A percentile compares a stretch with the other conserved stretches of the same genome.
Conservation (phyloP, 2,797 vertebrate species). For the Lerista edwardsae region DNA sequence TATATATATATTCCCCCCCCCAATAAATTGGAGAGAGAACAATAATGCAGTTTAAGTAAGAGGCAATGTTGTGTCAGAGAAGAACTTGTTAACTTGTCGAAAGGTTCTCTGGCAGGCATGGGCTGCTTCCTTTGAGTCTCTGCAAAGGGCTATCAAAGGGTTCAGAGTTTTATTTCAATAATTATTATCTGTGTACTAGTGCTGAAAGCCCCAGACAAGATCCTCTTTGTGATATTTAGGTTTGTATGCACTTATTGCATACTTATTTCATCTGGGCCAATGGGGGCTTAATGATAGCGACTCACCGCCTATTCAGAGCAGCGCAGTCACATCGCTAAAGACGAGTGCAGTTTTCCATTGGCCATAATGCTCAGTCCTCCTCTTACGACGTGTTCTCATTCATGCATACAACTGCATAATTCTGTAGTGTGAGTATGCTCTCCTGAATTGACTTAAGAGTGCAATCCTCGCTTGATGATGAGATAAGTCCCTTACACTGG, state of each 20-base stretch:
- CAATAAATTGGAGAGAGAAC: not conserved
- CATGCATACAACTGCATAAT: not conserved
- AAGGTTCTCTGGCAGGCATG: not conserved
- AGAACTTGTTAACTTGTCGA: not conserved
- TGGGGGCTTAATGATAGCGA: constrained; percentile 9
- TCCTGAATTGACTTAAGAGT: not conserved
- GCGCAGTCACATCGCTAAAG: not conserved
- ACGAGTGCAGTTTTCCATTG: not conserved
- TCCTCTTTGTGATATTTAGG: constrained; percentile 14
- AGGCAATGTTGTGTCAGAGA: not conserved
- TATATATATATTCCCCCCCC: constrained; percentile 19
- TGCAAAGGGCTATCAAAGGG: not conserved
- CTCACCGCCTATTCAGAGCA: not conserved
- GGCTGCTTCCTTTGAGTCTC: not conserved
- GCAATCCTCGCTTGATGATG: too few species aligned
- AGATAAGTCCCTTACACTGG: too few species aligned
- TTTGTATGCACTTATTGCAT: not conserved
- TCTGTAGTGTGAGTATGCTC: not conserved
- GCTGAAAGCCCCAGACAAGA: constrained; percentile 3
- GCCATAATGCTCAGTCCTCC: not conserved
- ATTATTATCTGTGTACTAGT: constrained; percentile 1
- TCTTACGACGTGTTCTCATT: too few species aligned
- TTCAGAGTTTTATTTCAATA: constrained; percentile 29
- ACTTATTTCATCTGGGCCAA: constrained; percentile 4
- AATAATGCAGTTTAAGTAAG: accelerated